Evolutionary conservation across 2,797 vertebrate genomes (phyloP).

Genomic region (Melanotaenia boesemani): DNA sequence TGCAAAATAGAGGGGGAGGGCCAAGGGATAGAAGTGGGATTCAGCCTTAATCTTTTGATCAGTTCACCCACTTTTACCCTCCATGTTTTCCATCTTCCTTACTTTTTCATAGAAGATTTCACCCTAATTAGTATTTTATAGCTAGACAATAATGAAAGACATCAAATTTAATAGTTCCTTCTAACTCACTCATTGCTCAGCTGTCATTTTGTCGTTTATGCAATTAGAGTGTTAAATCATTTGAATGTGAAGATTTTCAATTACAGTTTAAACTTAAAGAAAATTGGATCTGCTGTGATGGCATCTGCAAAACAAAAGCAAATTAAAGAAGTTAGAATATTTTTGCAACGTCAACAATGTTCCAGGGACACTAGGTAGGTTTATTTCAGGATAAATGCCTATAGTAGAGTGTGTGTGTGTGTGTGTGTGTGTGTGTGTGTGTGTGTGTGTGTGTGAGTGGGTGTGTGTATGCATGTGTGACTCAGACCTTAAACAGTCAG

Average conservation of each 20-base stretch:
- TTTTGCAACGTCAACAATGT: not conserved
- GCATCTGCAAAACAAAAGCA: not conserved
- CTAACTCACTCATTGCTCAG: not conserved
- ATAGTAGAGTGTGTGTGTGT: conserved; percentile 14
- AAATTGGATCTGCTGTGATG: not conserved
- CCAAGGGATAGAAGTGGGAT: no score
- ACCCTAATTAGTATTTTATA: not conserved
- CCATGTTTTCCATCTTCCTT: not conserved
- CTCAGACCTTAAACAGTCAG: conserved; percentile 56
- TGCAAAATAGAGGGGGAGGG: not conserved
- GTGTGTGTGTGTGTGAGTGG: conserved; percentile 9
- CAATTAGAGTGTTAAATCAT: not conserved
- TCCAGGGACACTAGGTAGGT: conserved; percentile 7
- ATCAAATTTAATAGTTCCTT: not conserved
- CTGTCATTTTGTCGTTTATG: not conserved
- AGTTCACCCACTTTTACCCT: not conserved
- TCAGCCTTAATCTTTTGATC: not conserved
- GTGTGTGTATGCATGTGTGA: conserved; percentile 14
- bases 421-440: conserved; percentile 13
- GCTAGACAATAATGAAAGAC: not conserved
- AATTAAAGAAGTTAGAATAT: not conserved
- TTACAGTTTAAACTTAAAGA: not conserved
- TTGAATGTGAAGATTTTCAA: not conserved
- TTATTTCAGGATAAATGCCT: conserved; percentile 30
- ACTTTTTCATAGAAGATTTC: not conserved